A percentile compares a stretch with the other conserved stretches of the same genome.
Evolutionary conservation across 1,140 invertebrate genomes (phyloP).

Genomic region (Lineus longissimus): DNA sequence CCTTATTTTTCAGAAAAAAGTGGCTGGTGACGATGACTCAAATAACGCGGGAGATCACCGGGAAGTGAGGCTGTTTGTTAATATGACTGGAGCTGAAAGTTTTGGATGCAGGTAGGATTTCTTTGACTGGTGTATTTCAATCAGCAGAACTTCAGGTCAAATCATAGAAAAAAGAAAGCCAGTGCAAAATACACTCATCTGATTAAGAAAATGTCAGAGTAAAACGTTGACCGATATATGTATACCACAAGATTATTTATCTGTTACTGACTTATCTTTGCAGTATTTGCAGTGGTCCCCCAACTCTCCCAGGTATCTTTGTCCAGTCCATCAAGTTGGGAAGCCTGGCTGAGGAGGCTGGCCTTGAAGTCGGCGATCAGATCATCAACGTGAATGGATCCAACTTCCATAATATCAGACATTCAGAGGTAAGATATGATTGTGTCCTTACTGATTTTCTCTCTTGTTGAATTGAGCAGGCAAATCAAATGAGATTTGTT

Average conservation of each 20-base stretch:
- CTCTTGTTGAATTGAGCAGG: slow-evolving; percentile 11
- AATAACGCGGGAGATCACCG: background rate
- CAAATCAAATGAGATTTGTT: background rate
- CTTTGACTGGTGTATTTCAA: too few species aligned
- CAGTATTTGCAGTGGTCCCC: slow-evolving; percentile 69
- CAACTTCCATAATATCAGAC: slow-evolving; percentile 61
- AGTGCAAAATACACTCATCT: too few species aligned
- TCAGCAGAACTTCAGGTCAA: too few species aligned
- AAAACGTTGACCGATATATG: too few species aligned
- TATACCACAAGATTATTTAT: too few species aligned
- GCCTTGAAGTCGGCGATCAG: slow-evolving; percentile 84
- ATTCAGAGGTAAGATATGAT: slow-evolving; percentile 65
- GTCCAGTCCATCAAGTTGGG: slow-evolving; percentile 86
- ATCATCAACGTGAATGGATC: slow-evolving; percentile 83
- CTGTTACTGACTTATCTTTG: too few species aligned
- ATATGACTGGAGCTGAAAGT: slow-evolving; percentile 43
- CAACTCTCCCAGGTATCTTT: slow-evolving; percentile 80
- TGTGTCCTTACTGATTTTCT: too few species aligned
- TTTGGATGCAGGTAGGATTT: slow-evolving; percentile 52
- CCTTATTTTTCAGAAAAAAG: too few species aligned
- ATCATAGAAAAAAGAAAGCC: too few species aligned
- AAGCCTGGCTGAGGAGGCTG: slow-evolving; percentile 80
- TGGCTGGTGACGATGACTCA: too few species aligned
- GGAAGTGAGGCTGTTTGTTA: slow-evolving; percentile 48
- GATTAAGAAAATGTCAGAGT: too few species aligned